Evolutionary conservation across 2,113 vertebrate genomes (phyloP), one percentile per base, ranked within the genome.

Genomic region (Penelope pileata): DNA sequence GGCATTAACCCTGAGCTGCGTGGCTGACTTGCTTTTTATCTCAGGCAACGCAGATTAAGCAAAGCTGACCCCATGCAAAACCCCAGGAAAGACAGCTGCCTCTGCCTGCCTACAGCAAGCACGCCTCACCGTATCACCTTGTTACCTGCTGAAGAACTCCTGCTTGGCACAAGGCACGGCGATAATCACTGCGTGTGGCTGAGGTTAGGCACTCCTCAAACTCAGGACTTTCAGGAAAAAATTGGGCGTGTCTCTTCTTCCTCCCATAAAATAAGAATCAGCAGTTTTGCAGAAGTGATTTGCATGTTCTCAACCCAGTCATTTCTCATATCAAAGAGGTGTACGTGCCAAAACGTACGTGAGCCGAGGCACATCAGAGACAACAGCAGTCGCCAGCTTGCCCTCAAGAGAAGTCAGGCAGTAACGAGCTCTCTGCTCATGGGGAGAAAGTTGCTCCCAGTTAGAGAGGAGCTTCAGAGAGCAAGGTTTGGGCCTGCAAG

Each of bases 301-400:
- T 96, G 68, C 94, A 86, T 95, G 78, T 93, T 90, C 76, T 81
- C 76, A 90, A 63, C 70, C 56, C 34, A 88, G 77, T 51, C 6
- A 30, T 72, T 87, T 82, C 88, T 95, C 87, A 45, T 93, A 94
- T 93, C 94, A 90, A 85, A 82, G 69, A 86, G 38, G 69, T 38
- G 51, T 90, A 95, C 62, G 36, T 96, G 94, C 88, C 80, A 86
- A 90, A 92, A 72, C 27, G 60, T 86, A 94, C 4, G 14, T 91
- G 83, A 94, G 75, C 82, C 84, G 51, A 56, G 23, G 76, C 95
- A 94, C 9, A 3, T 68, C 83, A 88, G 60, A 91, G 38, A 47
- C 66, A 90, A 74, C 7, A 29, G 11, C 17, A 93, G 56, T 88
- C 56, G 95, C 56, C 56, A 86, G 32, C 54, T 72, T 81, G 76